Evolutionary conservation across 2,888 invertebrate genomes (phyloP), one percentile per base, ranked within the genome.

Genomic region (Eulithis prunata): DNA sequence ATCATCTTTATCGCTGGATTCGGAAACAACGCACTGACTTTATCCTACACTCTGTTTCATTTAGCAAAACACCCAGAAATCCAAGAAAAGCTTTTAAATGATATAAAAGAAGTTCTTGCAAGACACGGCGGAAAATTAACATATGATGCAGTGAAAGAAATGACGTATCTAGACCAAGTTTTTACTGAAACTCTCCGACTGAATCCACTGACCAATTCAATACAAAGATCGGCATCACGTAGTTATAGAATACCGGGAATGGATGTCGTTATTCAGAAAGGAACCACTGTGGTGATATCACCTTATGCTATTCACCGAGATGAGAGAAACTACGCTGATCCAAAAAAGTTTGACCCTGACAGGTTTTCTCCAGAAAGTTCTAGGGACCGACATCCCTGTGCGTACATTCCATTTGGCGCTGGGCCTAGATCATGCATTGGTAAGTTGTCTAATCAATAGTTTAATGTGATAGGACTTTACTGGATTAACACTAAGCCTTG

Each of bases 261-360:
- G 13, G 80, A 87, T 58, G 53, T 87, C 1, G 72, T 75, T 0
- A 75, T 93, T 28, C 79, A 86, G 2, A 86, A 88, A 69, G 87
- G 84, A 3, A 78, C 81, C 2, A 73, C 76, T 4, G 70, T 92
- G 28, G 62, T 85, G 0, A 78, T 93, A 45, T 87, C 92, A 2
- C 82, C 87, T 3, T 74, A 81, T 55, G 86, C 84, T 4, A 83
- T 94, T 59, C 94, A 94, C 67, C 83, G 86, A n/a, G 93, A 93
- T 74, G 85, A 84, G 21, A 76, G 81, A 41, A 80, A 90, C 71
- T 94, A 86, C 71, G 87, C 90, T 1, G 80, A 94, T 59, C 93
- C 94, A 6, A 82, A 85, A 49, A 81, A 80, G 55, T 94, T 93
- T 74, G 84, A 91, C 62, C 94, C 94, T 1, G 91, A 93, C 52